Evolutionary conservation across 1,140 invertebrate species (phyloP).

Genomic region (Hylaeus anthracinus): DNA sequence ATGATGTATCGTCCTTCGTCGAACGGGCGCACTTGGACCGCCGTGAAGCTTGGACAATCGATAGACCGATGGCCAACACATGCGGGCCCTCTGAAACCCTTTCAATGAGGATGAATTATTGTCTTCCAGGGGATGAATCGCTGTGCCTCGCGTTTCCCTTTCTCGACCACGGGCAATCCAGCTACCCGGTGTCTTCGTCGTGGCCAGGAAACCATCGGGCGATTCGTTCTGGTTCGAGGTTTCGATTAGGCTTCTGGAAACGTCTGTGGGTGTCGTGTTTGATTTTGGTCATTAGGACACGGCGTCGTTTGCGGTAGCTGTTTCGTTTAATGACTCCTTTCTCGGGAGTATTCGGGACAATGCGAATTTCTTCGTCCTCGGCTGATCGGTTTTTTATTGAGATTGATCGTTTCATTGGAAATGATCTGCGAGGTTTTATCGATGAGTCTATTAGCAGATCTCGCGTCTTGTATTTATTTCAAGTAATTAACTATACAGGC

Average conservation of each 20-base stretch:
- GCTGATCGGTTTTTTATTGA: neutral
- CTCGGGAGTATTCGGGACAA: neutral
- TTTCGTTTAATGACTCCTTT: no score
- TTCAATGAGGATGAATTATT: slow-evolving; percentile 51
- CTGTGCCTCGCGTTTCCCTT: neutral
- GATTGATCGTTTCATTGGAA: no score
- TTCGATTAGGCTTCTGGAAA: slow-evolving; percentile 48
- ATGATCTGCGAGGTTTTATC: no score
- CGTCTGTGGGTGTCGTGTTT: slow-evolving; percentile 12
- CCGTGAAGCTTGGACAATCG: slow-evolving; percentile 30
- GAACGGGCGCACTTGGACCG: neutral
- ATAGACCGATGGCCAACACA: slow-evolving; percentile 56
- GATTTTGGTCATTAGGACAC: no score
- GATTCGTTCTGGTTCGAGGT: slow-evolving; percentile 22
- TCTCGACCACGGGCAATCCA: neutral
- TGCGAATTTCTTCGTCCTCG: neutral
- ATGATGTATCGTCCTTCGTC: slow-evolving; percentile 36
- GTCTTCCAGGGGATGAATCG: slow-evolving; percentile 46
- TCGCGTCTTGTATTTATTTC: no score
- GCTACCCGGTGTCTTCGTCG: neutral
- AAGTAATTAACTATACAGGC: no score
- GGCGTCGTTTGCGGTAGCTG: neutral
- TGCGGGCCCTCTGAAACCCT: slow-evolving; percentile 55
- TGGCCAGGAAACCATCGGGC: neutral
- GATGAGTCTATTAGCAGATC: no score